phyloP scores from a whole-genome alignment of 2,888 invertebrate species.

The Mimas tiliae region DNA sequence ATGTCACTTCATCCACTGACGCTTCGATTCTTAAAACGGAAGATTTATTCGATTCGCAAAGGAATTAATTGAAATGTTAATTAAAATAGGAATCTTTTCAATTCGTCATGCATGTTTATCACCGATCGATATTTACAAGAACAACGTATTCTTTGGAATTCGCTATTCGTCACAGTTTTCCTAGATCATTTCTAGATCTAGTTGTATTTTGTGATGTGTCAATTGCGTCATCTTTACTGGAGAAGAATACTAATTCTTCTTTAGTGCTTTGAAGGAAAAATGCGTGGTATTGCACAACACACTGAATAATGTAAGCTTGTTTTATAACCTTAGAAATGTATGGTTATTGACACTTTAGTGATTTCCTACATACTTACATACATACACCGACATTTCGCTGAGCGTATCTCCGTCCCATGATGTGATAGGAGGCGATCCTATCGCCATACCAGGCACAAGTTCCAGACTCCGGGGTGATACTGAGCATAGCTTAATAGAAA shows the following conservation, averaged over 20 bases:
- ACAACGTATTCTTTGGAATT: not conserved
- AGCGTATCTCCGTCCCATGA: no score
- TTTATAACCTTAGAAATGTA: slow-evolving; percentile 1
- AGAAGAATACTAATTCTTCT: slow-evolving; percentile 14
- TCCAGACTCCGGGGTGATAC: no score
- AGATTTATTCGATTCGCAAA: no score
- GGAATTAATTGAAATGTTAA: no score
- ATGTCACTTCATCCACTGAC: no score
- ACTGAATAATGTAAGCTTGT: not conserved
- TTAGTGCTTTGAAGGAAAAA: slow-evolving; percentile 10
- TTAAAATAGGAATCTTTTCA: not conserved
- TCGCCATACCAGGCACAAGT: no score
- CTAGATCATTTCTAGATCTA: not conserved
- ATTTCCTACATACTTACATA: no score
- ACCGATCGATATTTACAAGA: not conserved
- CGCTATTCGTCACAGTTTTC: not conserved
- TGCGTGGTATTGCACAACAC: not conserved
- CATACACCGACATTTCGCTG: no score
- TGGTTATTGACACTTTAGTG: not conserved
- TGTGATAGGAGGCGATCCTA: no score
- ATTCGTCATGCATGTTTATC: not conserved
- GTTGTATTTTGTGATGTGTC: not conserved
- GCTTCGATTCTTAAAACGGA: no score
- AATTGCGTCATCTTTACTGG: not conserved
- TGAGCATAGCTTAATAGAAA: no score